phyloP scores from a whole-genome alignment of 2,888 invertebrate genomes.

The Imbricaverruca yamaguchii region DNA sequence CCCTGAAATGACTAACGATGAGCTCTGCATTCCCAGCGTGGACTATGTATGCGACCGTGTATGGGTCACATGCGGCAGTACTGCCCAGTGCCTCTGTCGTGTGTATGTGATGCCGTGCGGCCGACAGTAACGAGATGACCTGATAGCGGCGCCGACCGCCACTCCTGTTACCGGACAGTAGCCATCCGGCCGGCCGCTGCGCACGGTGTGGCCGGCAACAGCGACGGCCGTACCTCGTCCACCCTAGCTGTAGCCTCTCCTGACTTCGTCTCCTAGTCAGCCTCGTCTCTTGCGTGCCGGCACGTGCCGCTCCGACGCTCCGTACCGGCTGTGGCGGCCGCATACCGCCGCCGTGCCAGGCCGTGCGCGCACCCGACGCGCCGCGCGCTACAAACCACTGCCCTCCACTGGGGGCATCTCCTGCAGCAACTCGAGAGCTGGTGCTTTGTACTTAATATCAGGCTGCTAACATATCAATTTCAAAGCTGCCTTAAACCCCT shows the following conservation, averaged over 20 bases:
- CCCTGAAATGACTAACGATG: neutral
- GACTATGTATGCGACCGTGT: neutral
- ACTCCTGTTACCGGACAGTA: too few species aligned
- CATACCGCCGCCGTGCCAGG: too few species aligned
- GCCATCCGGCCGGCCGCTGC: too few species aligned
- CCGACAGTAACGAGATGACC: too few species aligned
- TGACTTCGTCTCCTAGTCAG: slow-evolving; percentile 2
- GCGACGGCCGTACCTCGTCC: neutral
- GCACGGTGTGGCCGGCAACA: neutral
- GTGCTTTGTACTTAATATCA: slow-evolving; percentile 5
- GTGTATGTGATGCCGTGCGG: too few species aligned
- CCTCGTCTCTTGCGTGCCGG: neutral
- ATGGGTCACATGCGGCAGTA: too few species aligned
- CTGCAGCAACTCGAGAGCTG: neutral
- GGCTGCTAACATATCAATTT: slow-evolving; percentile 15
- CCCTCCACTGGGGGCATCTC: neutral
- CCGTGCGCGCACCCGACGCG: neutral
- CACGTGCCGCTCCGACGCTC: too few species aligned
- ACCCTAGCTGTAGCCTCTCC: slow-evolving; percentile 1
- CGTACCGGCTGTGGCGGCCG: too few species aligned
- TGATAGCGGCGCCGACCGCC: too few species aligned
- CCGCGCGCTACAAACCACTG: neutral
- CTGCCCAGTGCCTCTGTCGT: too few species aligned
- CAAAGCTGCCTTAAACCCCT: neutral
- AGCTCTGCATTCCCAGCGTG: neutral